Conservation (phyloP, 2,113 vertebrate species). For the Aphyosemion australe region DNA sequence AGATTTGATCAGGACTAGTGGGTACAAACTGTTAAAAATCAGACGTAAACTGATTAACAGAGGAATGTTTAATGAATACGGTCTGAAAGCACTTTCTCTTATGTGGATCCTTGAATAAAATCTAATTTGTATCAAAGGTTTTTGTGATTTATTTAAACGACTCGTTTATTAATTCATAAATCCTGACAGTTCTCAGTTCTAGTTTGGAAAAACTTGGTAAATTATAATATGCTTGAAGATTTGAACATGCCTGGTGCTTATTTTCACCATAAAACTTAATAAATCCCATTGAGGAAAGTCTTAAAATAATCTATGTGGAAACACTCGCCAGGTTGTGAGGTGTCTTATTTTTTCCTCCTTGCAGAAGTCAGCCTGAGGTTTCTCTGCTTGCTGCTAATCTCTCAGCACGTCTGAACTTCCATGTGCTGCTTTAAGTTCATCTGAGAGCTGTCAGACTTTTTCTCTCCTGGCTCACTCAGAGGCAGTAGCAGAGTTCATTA, state of each 20-base stretch:
- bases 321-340: not conserved
- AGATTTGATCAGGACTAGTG: not conserved
- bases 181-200: no score
- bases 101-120: conserved; percentile 54
- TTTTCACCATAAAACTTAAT: no score
- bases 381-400: conserved; percentile 27
- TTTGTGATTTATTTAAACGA: not conserved
- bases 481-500: conserved; percentile 34
- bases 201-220: no score
- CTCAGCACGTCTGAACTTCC: conserved; percentile 19
- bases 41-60: conserved; percentile 8
- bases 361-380: conserved; percentile 19
- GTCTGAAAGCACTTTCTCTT: not conserved
- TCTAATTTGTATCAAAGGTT: conserved; percentile 20
- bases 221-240: no score
- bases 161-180: not conserved
- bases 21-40: not conserved
- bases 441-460: not conserved
- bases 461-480: no score
- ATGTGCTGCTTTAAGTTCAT: conserved; percentile 30
- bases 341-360: not conserved
- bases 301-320: no score
- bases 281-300: no score
- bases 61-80: not conserved
- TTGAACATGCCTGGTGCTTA: no score